These are phyloP conservation scores for Pristionchus fissidentatus DNA, from an alignment of 2,888 invertebrate species.

Conservation along the genomic window DNA sequence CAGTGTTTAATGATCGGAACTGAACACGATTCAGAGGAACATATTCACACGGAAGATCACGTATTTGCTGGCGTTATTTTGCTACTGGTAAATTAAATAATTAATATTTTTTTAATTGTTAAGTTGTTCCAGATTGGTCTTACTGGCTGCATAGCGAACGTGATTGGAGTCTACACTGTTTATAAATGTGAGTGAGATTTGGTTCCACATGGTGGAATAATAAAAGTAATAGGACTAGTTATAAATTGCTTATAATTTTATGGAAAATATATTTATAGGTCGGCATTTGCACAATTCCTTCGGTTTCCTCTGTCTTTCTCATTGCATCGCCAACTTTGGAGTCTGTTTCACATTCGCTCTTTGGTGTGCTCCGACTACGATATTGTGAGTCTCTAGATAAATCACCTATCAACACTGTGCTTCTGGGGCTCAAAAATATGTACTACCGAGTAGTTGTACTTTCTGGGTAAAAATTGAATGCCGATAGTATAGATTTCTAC, in stretches of 20 bases:
- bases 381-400: not conserved
- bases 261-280: not conserved
- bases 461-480: too few species aligned
- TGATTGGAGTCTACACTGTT: constrained; percentile 37
- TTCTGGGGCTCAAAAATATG: not conserved
- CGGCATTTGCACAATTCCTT: constrained; percentile 43
- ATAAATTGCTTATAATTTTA: not conserved
- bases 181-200: constrained; percentile 4
- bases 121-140: not conserved
- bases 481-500: too few species aligned
- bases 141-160: constrained; percentile 8
- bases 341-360: constrained; percentile 26
- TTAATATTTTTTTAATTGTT: not conserved
- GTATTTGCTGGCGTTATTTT: not conserved
- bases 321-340: constrained; percentile 42
- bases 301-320: constrained; percentile 43
- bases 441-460: too few species aligned
- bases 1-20: not conserved
- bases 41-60: not conserved
- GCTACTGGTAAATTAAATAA: not conserved
- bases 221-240: not conserved
- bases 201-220: not conserved
- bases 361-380: constrained; percentile 41
- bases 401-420: not conserved
- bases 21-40: too few species aligned